Evolutionary conservation across 2,797 vertebrate genomes (phyloP), one percentile per base, ranked within the genome.

Genomic region (Galaxias olidus): DNA sequence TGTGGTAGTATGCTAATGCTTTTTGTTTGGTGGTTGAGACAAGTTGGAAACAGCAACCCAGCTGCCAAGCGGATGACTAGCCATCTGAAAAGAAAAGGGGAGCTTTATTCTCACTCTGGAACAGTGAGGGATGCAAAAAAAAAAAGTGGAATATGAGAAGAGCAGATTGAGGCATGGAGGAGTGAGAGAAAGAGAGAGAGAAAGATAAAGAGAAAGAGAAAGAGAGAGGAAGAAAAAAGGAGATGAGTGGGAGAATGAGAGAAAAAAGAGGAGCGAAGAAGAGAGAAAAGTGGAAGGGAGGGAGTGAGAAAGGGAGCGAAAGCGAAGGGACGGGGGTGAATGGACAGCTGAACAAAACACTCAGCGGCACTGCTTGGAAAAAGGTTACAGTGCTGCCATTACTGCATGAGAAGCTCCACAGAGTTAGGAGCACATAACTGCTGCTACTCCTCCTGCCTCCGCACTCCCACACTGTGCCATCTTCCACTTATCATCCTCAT

Each of bases 391-490:
- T 42, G 44, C n/a, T n/a, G 55, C 63, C 30, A 62, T 48, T 13
- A 9, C 43, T 12, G 46, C 56, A 61, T 48, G 48, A 71, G 14
- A 66, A 54, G 59, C 69, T 65, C 61, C 18, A 18, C 67, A 58
- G 60, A 66, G 76, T 61, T 73, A 66, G 50, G 69, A 61, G 64
- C 47, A 54, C 51, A 42, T 50, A 45, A 44, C 43, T 17, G 56
- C 68, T 45, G 30, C 43, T 14, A 46, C 14, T 61, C n/a, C 9
- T n/a, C 1, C 30, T 30, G 8, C 53, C 54, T 61, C 64, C 61
- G 59, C 67, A 59, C 75, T 69, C 79, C 80, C 77, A 78, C 85
- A 40, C 53, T 51, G 59, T 59, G 71, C 72, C 71, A 73, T 57
- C 79, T 77, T 69, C 70, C 72, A 42, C 67, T 80, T 75, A 60